These are phyloP conservation scores for Spea hammondii DNA, from an alignment of 2,797 vertebrate genomes.

Conservation along the genomic window DNA sequence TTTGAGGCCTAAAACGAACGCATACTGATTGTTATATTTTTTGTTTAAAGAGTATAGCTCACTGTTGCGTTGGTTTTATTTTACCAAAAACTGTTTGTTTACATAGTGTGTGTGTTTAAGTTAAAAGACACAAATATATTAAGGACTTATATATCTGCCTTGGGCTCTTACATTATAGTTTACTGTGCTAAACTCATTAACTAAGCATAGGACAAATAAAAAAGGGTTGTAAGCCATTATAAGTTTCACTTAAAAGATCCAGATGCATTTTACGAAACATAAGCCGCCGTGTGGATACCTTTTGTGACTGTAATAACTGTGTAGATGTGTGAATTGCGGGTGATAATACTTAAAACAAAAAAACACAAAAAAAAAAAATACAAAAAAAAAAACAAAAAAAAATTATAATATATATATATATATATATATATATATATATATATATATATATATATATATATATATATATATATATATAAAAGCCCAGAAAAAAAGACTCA, in stretches of 20 bases:
- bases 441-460: too few species aligned
- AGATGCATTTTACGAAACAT: conserved; percentile 34
- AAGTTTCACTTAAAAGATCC: conserved; percentile 39
- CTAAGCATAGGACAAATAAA: conserved; percentile 24
- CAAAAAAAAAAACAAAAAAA: too few species aligned
- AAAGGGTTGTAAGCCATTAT: conserved; percentile 48
- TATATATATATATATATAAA: too few species aligned
- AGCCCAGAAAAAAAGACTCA: too few species aligned
- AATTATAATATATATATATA: too few species aligned
- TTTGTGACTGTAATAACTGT: conserved; percentile 45
- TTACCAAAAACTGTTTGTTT: neutral
- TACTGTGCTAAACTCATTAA: conserved; percentile 37
- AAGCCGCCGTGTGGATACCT: conserved; percentile 5
- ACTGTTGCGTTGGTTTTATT: neutral
- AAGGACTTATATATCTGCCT: conserved; percentile 25
- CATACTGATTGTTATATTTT: conserved; percentile 10
- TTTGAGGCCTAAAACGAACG: conserved; percentile 30
- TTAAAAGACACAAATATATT: conserved; percentile 4
- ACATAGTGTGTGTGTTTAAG: neutral
- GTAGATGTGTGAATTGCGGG: conserved; percentile 41
- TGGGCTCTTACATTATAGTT: conserved; percentile 30
- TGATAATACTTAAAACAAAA: neutral
- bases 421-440: too few species aligned
- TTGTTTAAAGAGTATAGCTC: neutral
- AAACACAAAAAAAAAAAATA: too few species aligned